A percentile compares a stretch with the other conserved stretches of the same genome.
These are phyloP conservation scores for Metridium senile DNA, from an alignment of 92 coral and sea anemone species.

Conservation along the genomic window DNA sequence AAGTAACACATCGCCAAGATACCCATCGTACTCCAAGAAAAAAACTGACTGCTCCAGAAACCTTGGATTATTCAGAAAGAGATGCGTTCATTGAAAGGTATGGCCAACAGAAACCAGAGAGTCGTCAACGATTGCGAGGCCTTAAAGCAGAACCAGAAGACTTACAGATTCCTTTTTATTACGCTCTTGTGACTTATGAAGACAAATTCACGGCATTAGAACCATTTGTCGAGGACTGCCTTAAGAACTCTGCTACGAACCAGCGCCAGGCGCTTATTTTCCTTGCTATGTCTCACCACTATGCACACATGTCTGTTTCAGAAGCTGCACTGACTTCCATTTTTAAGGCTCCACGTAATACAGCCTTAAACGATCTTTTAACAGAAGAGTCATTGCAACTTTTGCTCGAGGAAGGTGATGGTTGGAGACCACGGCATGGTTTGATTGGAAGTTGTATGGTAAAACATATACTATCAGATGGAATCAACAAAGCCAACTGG, in stretches of 20 bases:
- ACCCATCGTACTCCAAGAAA: not conserved
- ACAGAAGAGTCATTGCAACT: constrained; percentile 33
- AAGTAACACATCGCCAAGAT: constrained; percentile 43
- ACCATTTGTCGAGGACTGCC: constrained; percentile 59
- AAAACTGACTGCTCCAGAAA: constrained; percentile 23
- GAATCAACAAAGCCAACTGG: constrained; percentile 53
- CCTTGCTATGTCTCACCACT: constrained; percentile 60
- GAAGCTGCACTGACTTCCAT: constrained; percentile 17
- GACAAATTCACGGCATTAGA: constrained; percentile 46
- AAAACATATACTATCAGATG: constrained; percentile 27
- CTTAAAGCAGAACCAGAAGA: constrained; percentile 18
- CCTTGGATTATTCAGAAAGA: constrained; percentile 14
- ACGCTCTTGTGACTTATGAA: constrained; percentile 48
- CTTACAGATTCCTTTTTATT: constrained; percentile 59
- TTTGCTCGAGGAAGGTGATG: constrained; percentile 53
- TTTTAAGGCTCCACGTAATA: constrained; percentile 24
- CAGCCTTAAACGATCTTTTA: constrained; percentile 23
- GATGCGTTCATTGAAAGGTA: constrained; percentile 27
- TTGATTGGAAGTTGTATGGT: constrained; percentile 28
- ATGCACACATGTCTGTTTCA: constrained; percentile 38
- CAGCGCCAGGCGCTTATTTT: constrained; percentile 46
- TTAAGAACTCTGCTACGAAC: not conserved
- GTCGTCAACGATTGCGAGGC: not conserved
- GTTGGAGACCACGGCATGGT: constrained; percentile 65
- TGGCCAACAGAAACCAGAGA: constrained; percentile 25